Conservation (phyloP, 2,888 invertebrate species). For the Erpobdella octoculata region DNA sequence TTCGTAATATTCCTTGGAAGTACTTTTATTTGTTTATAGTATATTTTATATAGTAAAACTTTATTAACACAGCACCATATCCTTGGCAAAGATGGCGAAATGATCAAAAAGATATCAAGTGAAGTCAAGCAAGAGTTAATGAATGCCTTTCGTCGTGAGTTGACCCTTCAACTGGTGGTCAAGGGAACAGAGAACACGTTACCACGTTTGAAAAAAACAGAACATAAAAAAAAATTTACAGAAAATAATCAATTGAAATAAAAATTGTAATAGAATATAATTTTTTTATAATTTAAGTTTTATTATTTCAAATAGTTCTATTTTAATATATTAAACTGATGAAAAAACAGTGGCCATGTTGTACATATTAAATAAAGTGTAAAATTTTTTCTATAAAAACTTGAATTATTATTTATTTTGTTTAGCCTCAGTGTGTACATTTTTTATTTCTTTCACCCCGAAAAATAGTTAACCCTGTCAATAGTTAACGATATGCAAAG, state of each 20-base stretch:
- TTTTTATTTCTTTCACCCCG: too few species aligned
- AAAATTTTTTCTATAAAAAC: neutral
- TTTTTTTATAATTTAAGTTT: neutral
- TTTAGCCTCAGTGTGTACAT: too few species aligned
- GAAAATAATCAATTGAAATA: neutral
- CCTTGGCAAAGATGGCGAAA: conserved; percentile 55
- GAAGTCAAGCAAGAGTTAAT: conserved; percentile 61
- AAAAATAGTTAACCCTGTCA: too few species aligned
- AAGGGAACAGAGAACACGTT: conserved; percentile 19
- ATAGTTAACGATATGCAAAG: too few species aligned
- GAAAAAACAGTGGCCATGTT: too few species aligned
- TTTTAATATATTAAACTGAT: too few species aligned
- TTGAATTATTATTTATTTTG: neutral
- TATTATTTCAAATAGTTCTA: neutral
- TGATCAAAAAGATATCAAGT: conserved; percentile 65
- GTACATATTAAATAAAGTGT: neutral
- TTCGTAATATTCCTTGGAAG: neutral
- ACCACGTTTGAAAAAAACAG: neutral
- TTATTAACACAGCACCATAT: conserved; percentile 27
- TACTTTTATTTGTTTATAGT: neutral
- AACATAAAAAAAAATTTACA: neutral
- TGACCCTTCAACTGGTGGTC: conserved; percentile 54
- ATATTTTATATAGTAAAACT: neutral
- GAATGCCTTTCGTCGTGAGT: conserved; percentile 61
- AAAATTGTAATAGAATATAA: neutral